phyloP scores from a whole-genome alignment of 1,140 invertebrate genomes.

The Oedothorax gibbosus region DNA sequence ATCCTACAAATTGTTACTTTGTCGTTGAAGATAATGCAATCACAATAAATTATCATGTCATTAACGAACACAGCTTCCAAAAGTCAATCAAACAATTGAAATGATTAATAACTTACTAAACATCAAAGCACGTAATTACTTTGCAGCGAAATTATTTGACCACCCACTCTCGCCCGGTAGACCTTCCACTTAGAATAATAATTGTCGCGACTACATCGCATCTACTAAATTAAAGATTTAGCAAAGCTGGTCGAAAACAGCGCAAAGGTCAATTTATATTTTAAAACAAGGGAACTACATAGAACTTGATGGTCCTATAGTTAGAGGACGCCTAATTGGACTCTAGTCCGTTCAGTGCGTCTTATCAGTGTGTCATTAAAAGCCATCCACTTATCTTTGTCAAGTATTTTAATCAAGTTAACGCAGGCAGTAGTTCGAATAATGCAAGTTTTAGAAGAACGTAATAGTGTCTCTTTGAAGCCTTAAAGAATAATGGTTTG shows the following conservation, averaged over 20 bases:
- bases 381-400: conserved; percentile 59
- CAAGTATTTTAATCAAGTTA: conserved; percentile 61
- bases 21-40: too few relatives aligned
- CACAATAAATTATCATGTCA: too few relatives aligned
- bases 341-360: conserved; percentile 38
- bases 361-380: conserved; percentile 58
- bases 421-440: conserved; percentile 51
- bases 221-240: conserved; percentile 20
- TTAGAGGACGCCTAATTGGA: conserved; percentile 56
- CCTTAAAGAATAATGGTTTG: conserved; percentile 51
- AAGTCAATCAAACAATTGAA: too few relatives aligned
- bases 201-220: not conserved
- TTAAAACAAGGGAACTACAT: conserved; percentile 39
- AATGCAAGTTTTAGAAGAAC: conserved; percentile 44
- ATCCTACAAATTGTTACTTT: too few relatives aligned
- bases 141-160: too few relatives aligned
- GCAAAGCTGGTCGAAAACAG: not conserved
- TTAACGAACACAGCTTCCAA: too few relatives aligned
- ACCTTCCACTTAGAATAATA: not conserved
- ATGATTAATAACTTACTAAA: too few relatives aligned
- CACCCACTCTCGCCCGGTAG: too few relatives aligned
- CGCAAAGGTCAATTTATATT: conserved; percentile 17
- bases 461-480: conserved; percentile 51
- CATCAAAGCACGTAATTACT: too few relatives aligned
- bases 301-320: conserved; percentile 8